phyloP scores from a whole-genome alignment of 2,888 invertebrate genomes.

The Agapostemon virescens region DNA sequence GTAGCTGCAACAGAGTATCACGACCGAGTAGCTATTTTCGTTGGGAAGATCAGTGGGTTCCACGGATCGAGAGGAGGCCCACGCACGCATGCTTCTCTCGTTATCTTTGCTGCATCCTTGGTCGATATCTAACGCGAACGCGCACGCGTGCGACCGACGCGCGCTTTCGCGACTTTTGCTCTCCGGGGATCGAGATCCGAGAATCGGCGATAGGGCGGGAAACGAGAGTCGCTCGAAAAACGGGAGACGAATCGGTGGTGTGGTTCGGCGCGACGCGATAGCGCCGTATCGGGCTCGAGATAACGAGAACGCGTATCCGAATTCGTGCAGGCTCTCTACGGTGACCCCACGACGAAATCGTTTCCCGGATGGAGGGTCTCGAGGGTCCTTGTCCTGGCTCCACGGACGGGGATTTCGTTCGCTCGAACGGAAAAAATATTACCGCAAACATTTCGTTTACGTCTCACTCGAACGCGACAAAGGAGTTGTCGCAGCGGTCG shows the following conservation, averaged over 20 bases:
- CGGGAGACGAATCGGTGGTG: slow-evolving; percentile 53
- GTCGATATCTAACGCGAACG: slow-evolving; percentile 39
- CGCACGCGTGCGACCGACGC: neutral
- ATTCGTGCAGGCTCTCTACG: slow-evolving; percentile 11
- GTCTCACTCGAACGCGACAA: slow-evolving; percentile 8
- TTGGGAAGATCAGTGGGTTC: neutral
- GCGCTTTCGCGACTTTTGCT: neutral
- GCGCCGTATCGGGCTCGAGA: slow-evolving; percentile 45
- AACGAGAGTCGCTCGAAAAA: neutral
- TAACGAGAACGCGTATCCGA: slow-evolving; percentile 59
- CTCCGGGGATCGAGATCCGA: neutral
- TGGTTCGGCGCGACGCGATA: neutral
- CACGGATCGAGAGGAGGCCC: slow-evolving; percentile 17
- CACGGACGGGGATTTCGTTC: slow-evolving; percentile 38
- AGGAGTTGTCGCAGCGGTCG: neutral
- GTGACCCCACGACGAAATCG: neutral
- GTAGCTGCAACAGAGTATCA: neutral
- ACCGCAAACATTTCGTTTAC: slow-evolving; percentile 25
- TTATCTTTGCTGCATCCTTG: slow-evolving; percentile 61
- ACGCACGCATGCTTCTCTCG: slow-evolving; percentile 41
- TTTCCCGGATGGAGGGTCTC: slow-evolving; percentile 11
- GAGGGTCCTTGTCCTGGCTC: slow-evolving; percentile 34
- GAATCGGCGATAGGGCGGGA: neutral
- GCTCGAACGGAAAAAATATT: slow-evolving; percentile 35
- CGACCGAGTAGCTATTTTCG: neutral